Base-by-base conservation (phyloP, 2,113 vertebrate species). In the Vulpes ferrilata region DNA sequence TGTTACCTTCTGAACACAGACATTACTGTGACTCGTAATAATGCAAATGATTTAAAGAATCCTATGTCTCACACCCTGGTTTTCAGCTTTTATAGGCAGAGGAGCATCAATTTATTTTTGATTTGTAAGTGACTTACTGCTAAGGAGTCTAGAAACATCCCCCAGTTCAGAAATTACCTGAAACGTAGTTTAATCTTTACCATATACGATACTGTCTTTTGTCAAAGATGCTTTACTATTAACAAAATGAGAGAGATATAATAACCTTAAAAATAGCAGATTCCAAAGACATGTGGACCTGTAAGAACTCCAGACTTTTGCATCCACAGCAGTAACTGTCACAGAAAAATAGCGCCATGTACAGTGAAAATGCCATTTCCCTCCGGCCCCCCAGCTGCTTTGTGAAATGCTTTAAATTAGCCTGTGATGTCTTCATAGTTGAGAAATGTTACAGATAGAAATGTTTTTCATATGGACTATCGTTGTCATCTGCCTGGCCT, bases 161-260 rank as follows among this genome's bases (percentile, higher is more conserved):
- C 69, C 73, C 69, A 11, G 38, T 53, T 87, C 55, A 83, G 82
- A 85, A 87, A 88, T 84, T 74, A 90, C 59, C 69, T 93, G 76
- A 85, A 76, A 95, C 89, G 92, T 27, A 38, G 74, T 80, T 90
- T 27, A 55, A 57, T 62, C 27, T 73, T 60, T 55, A 81, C 71
- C 27, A 22, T 20, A 53, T 20, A 17, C 22, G 23, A 73, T 55
- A 82, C 30, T 60, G 12, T 71, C 65, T 60, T 95, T 82, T 90
- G 76, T 96, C 80, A 93, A 48, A 90, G 79, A 38, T 64, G 48
- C 32, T 92, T 88, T 79, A 38, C 65, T 86, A n/a, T 83, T 84
- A 78, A 79, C 55, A 73, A 65, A 81, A 89, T 30, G 43, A 90
- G 65, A 90, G 15, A 73, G 48, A n/a, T 57, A 3, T 60, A 25